phyloP scores from a whole-genome alignment of 2,797 vertebrate species.

The Micropoecilia bifurca region DNA sequence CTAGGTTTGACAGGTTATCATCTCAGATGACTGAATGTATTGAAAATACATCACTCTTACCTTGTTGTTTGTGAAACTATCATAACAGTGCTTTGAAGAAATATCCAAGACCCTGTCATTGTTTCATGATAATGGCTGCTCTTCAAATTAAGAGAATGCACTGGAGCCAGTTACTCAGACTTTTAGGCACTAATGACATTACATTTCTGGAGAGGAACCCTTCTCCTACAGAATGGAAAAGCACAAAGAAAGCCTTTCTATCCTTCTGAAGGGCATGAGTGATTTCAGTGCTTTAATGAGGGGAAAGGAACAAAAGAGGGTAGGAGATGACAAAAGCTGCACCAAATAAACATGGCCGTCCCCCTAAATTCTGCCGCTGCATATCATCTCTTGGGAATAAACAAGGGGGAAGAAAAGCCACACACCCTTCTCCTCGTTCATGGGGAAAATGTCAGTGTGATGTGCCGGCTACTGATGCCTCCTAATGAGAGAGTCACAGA shows the following conservation, averaged over 20 bases:
- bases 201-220: constrained; percentile 36
- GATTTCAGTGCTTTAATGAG: constrained; percentile 74
- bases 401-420: constrained; percentile 58
- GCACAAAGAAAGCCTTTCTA: constrained; percentile 54
- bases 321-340: constrained; percentile 66
- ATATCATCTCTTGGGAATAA: constrained; percentile 60
- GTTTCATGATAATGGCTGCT: constrained; percentile 29
- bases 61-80: constrained; percentile 46
- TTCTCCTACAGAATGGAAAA: constrained; percentile 50
- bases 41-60: constrained; percentile 43
- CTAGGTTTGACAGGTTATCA: constrained; percentile 38
- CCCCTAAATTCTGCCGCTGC: constrained; percentile 64
- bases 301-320: constrained; percentile 65
- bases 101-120: constrained; percentile 27
- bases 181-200: constrained; percentile 41
- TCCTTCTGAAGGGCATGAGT: constrained; percentile 54
- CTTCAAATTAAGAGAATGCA: constrained; percentile 36
- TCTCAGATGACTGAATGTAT: constrained; percentile 52
- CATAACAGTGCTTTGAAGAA: constrained; percentile 23
- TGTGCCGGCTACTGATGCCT: constrained; percentile 68
- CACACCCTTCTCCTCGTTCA: constrained; percentile 44
- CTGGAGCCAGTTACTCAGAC: constrained; percentile 32
- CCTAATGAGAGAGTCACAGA: constrained; percentile 71
- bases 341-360: constrained; percentile 69
- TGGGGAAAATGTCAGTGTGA: constrained; percentile 70